Base-by-base conservation (phyloP, 2,888 invertebrate species). In the Drosophila antonietae region DNA sequence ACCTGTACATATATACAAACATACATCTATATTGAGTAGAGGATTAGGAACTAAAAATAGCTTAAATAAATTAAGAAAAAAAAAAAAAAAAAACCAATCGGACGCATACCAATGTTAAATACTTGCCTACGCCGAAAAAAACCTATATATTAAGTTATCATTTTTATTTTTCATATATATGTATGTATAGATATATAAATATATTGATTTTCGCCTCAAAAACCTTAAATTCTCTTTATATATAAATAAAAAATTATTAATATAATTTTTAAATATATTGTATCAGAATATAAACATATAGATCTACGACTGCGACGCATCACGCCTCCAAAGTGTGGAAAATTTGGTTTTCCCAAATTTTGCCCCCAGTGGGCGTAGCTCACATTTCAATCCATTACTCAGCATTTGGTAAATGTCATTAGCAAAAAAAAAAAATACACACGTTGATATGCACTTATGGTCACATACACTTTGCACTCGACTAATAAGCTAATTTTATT, bases 41-140 rank as follows among this genome's bases (percentile, higher is more conserved):
- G 81, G 75, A 81, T 83, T 75, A 70, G 44, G 57, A 33, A 63
- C 71, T 80, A 80, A 58, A 83, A 80, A 80, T 83, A 80, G 66
- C 65, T 49, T 49, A 68, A 75, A 72, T 41, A 49, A 56, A 78
- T 60, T 60, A 61, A 71, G 33, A 3, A n/a, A 20, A 20, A 20
- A 20, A 20, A 20, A 20, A 20, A 20, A 20, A 20, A 18, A 2
- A 3, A n/a, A 49, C 1, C n/a, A 6, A 10, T 14, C 37, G 14
- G 37, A 15, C 14, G 37, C 15, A 14, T 14, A 14, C 2, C 6
- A 15, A 14, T 37, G 14, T 37, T 14, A 4, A 5, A 37, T 14
- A 12, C 5, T 37, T 37, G 14, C 5, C 37, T 37, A 37, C 4
- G 37, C 12, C 14, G 2, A 15, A 37, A 14, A 9, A 5, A 31